These are phyloP conservation scores for Calameuta idolon DNA, from an alignment of 2,888 invertebrate genomes.

Conservation along the genomic window DNA sequence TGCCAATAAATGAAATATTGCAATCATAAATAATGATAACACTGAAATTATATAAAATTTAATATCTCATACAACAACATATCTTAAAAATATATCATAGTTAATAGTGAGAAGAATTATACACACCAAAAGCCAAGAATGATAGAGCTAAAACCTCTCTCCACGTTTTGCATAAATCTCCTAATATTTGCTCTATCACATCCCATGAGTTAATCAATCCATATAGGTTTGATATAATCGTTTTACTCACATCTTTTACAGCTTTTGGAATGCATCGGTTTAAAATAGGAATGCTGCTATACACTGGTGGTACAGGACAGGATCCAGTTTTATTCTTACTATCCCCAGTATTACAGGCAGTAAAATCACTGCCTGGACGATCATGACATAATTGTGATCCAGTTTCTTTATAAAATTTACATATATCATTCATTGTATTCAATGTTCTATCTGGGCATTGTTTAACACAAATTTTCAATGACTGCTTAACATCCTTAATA, in stretches of 20 bases:
- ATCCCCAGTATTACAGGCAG: constrained; percentile 57
- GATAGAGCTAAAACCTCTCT: constrained; percentile 85
- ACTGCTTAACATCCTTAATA: constrained; percentile 78
- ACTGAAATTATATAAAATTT: constrained; percentile 69
- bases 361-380: constrained; percentile 62
- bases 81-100: constrained; percentile 14
- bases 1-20: constrained; percentile 86
- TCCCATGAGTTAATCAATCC: constrained; percentile 89
- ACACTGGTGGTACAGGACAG: constrained; percentile 80
- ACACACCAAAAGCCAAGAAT: constrained; percentile 84
- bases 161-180: constrained; percentile 91
- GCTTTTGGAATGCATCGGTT: constrained; percentile 89
- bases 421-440: constrained; percentile 75
- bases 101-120: constrained; percentile 22
- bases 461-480: constrained; percentile 90
- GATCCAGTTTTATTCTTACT: constrained; percentile 57
- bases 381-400: constrained; percentile 81
- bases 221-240: constrained; percentile 80
- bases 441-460: constrained; percentile 83
- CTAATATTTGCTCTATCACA: constrained; percentile 86
- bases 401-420: constrained; percentile 78
- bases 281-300: constrained; percentile 81
- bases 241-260: constrained; percentile 74
- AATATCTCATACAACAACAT: constrained; percentile 12
- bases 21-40: constrained; percentile 84